Evolutionary conservation across 2,888 invertebrate genomes (phyloP), one percentile per base, ranked within the genome.

Genomic region (Idaea aversata): DNA sequence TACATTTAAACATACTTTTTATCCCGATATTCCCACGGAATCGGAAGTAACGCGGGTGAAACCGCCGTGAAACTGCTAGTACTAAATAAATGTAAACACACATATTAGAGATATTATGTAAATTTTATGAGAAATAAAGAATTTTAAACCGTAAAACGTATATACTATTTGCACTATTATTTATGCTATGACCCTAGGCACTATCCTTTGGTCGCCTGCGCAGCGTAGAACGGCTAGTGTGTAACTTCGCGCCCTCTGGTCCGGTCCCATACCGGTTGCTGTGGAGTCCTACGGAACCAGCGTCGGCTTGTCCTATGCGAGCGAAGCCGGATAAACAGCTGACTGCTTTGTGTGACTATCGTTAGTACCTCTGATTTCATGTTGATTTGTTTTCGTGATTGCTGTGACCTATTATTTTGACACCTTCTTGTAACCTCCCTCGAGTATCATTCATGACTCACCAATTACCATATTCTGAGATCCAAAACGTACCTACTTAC

Each of bases 201-300:
- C 70, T 73, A 4, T 75, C 75, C 76, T 78, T 80, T 61, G 90
- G 83, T 0, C 88, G 89, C 1, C 69, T 84, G 0, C 85, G 88
- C 3, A 87, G 79, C 34, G 88, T 91, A n/a, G 90, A 88, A 71
- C 82, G 92, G 0, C 70, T 92, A 59, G 92, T 92, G 3, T 92
- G 92, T 73, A 92, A 92, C 77, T 77, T 91, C 57, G 87, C 90
- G 0, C 92, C 92, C 0, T 78, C 81, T 0, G 91, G 91, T 0
- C 90, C 90, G 0, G 34, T 66, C 0, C 67, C 76, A 0, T 68
- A 69, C 3, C 81, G 82, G 0, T 70, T 87, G 0, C 65, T 91
- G 15, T 91, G 92, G 92, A 70, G 69, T 0, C 80, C 83, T 0
- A 84, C 82, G 0, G 69, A 71, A 0, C 87, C 92, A 0, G 82